These are phyloP conservation scores for Pristis pectinata DNA, from an alignment of 2,797 vertebrate species.

Conservation along the genomic window DNA sequence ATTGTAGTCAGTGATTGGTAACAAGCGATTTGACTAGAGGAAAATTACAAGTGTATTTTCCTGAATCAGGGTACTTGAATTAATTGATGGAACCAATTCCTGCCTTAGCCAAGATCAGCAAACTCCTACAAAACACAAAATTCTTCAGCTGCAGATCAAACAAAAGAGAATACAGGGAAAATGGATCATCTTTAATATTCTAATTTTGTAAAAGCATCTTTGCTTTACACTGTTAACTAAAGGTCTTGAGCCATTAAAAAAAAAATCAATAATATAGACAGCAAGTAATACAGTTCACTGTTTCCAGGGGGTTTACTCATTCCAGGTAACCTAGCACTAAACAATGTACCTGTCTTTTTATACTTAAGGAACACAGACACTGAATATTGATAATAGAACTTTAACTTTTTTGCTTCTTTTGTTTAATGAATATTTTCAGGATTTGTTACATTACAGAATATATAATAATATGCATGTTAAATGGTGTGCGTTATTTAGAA, in stretches of 20 bases:
- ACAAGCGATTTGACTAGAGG: neutral
- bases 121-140: neutral
- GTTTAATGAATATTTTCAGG: too few relatives aligned
- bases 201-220: neutral
- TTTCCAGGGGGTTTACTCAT: too few relatives aligned
- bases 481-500: too few relatives aligned
- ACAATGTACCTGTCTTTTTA: too few relatives aligned
- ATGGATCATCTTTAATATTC: neutral
- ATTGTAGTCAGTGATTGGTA: neutral
- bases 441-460: too few relatives aligned
- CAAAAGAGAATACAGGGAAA: neutral
- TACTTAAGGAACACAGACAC: too few relatives aligned
- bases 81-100: neutral
- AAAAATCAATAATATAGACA: too few relatives aligned
- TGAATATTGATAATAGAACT: too few relatives aligned
- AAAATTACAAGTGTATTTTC: neutral
- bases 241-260: neutral
- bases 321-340: too few relatives aligned
- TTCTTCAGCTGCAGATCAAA: neutral
- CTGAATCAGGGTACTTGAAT: neutral
- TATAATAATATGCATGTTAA: too few relatives aligned
- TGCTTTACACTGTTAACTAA: neutral
- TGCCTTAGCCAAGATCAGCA: neutral
- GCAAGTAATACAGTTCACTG: too few relatives aligned
- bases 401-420: too few relatives aligned